A percentile compares a stretch with the other conserved stretches of the same genome.
phyloP scores from a whole-genome alignment of 2,113 vertebrate species.

The Illadopsis cleaveri region DNA sequence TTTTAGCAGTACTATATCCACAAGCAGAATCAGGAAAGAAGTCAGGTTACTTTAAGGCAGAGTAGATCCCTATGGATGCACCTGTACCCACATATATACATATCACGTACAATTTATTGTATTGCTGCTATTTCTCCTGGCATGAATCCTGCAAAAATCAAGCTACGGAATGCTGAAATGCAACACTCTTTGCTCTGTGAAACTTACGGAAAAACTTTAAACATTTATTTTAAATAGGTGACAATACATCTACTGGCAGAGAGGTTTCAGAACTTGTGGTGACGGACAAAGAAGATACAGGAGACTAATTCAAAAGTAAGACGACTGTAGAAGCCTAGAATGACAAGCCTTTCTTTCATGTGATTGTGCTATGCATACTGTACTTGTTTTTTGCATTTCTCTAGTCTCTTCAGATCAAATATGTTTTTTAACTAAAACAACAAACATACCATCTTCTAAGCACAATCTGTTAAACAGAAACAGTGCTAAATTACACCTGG shows the following conservation, averaged over 20 bases:
- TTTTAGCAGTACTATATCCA: background rate
- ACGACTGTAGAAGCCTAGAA: background rate
- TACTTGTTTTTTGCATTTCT: background rate
- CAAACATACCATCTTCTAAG: background rate
- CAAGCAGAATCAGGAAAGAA: background rate
- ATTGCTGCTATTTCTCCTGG: background rate
- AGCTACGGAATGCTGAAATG: background rate
- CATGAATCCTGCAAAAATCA: background rate
- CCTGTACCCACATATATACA: background rate
- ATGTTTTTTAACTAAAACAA: background rate
- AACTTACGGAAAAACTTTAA: background rate
- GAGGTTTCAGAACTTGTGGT: background rate
- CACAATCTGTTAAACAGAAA: background rate
- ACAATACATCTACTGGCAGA: background rate
- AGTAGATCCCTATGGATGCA: fast-evolving
- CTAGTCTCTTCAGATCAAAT: background rate
- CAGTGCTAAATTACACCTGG: background rate
- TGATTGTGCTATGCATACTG: fast-evolving
- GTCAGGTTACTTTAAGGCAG: background rate
- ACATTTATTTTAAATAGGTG: background rate
- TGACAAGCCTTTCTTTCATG: background rate
- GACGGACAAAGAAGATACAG: background rate
- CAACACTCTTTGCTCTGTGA: background rate
- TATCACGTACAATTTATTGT: background rate
- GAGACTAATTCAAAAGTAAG: background rate